Evolutionary conservation across 2,888 invertebrate species (phyloP).

Genomic region (Pycnomerus fuliginosus): DNA sequence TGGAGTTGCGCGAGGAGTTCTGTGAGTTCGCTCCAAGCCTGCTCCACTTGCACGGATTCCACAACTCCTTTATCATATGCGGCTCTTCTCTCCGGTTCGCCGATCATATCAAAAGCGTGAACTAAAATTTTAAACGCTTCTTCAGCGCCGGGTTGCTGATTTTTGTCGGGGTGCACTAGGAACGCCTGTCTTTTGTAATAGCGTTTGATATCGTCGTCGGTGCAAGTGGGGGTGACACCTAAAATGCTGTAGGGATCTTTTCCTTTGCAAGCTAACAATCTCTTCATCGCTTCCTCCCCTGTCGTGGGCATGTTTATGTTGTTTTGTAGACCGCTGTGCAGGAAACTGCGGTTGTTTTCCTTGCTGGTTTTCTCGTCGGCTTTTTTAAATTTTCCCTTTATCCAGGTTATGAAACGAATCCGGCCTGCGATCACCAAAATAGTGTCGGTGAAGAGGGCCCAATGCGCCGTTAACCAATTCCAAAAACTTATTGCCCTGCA

Average conservation of each 20-base stretch:
- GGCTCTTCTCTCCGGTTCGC: constrained; percentile 71
- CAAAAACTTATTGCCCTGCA: constrained; percentile 43
- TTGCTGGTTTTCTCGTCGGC: constrained; percentile 37
- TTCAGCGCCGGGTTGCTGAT: constrained; percentile 91
- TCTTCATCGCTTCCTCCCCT: constrained; percentile 93
- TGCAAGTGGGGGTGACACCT: constrained; percentile 80
- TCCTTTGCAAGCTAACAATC: constrained; percentile 88
- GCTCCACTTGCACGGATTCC: constrained; percentile 78
- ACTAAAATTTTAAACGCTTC: constrained; percentile 96
- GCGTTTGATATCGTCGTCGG: constrained; percentile 91
- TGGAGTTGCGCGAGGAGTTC: constrained; percentile 85
- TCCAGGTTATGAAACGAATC: constrained; percentile 45
- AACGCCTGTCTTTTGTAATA: constrained; percentile 94
- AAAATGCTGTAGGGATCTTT: constrained; percentile 86
- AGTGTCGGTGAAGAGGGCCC: constrained; percentile 40
- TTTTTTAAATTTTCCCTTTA: constrained; percentile 49
- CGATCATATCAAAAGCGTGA: constrained; percentile 93
- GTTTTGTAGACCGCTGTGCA: constrained; percentile 59
- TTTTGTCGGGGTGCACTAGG: constrained; percentile 94
- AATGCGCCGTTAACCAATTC: constrained; percentile 43
- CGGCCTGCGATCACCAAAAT: constrained; percentile 39
- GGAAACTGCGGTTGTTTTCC: constrained; percentile 46
- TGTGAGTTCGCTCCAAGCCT: constrained; percentile 83
- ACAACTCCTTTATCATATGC: constrained; percentile 57
- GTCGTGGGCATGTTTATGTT: constrained; percentile 85